Percentiles rank a stretch among this genome's conserved stretches.
These are phyloP conservation scores for Oreochromis spilurus DNA, from an alignment of 2,113 vertebrate species.

Conservation along the genomic window DNA sequence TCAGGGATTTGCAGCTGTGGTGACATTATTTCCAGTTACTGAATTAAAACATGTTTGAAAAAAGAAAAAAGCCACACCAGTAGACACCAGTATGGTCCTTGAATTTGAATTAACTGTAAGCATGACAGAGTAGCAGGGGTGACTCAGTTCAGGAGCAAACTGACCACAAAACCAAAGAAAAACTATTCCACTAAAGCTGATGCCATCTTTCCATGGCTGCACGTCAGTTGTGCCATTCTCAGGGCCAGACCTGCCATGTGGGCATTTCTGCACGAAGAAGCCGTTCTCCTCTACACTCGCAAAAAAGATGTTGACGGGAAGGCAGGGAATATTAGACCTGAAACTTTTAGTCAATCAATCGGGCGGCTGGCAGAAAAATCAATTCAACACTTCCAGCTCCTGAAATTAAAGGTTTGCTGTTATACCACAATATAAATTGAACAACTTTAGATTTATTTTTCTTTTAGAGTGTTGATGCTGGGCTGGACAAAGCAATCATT, in stretches of 20 bases:
- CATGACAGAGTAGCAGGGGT: background rate
- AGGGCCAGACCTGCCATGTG: background rate
- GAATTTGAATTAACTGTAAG: background rate
- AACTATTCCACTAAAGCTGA: background rate
- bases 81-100: background rate
- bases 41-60: background rate
- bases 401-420: background rate
- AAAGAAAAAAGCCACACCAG: background rate
- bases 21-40: background rate
- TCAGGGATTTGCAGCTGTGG: background rate
- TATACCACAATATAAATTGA: background rate
- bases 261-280: background rate
- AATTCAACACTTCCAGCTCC: background rate
- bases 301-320: background rate
- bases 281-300: background rate
- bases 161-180: background rate
- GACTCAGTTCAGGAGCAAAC: background rate
- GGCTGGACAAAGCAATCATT: background rate
- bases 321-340: background rate
- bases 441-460: background rate
- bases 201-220: constrained; percentile 39
- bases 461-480: background rate
- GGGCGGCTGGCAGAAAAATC: background rate
- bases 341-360: background rate
- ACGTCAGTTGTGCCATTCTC: constrained; percentile 10